Evolutionary conservation across 2,113 vertebrate species (phyloP).

Genomic region (Gobius niger): DNA sequence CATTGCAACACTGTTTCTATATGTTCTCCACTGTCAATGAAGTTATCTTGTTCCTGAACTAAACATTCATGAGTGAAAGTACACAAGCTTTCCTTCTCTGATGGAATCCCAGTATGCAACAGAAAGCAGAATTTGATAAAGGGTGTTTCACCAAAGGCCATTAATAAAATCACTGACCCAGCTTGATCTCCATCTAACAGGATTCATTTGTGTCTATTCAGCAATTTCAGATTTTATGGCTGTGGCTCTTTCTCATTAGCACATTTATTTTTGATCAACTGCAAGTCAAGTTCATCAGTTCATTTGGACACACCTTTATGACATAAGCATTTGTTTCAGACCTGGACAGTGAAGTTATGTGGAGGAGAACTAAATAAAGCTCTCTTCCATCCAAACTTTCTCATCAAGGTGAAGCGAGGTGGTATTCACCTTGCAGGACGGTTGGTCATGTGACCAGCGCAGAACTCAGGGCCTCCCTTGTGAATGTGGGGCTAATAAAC

Average conservation of each 20-base stretch:
- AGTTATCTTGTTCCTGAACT: background rate
- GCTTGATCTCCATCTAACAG: background rate
- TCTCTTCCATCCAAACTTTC: constrained; percentile 9
- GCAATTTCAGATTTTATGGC: background rate
- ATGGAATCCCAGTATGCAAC: constrained; percentile 11
- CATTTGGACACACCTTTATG: background rate
- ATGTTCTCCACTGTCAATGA: constrained; percentile 11
- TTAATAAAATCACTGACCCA: background rate
- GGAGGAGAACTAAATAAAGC: background rate
- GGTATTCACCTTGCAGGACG: background rate
- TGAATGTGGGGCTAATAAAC: background rate
- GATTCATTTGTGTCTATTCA: constrained; percentile 9
- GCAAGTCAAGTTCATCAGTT: background rate
- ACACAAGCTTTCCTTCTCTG: background rate
- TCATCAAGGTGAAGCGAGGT: constrained; percentile 4
- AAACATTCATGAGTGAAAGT: background rate
- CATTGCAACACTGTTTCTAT: constrained; percentile 25
- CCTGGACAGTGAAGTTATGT: background rate
- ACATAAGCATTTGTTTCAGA: background rate
- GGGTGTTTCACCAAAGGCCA: constrained; percentile 23
- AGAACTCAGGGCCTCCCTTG: background rate
- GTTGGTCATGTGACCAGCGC: background rate
- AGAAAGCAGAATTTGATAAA: constrained; percentile 8
- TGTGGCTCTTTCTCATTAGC: background rate
- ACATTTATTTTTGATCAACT: too few species aligned